These are phyloP conservation scores for Halcyon smyrnensis DNA, from an alignment of 2,797 vertebrate species.

Conservation along the genomic window DNA sequence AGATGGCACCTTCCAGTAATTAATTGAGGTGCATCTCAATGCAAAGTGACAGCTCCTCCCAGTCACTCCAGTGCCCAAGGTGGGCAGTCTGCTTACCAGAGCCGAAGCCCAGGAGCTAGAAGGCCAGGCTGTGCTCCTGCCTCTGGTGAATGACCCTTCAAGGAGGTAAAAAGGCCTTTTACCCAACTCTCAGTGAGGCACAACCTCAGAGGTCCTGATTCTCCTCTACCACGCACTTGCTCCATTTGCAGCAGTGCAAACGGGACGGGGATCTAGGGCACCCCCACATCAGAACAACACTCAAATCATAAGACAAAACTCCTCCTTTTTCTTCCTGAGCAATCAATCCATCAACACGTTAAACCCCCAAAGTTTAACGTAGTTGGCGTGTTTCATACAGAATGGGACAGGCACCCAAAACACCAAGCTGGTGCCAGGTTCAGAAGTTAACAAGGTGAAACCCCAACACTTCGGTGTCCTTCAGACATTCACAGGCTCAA, in stretches of 20 bases:
- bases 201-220: background rate
- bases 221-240: background rate
- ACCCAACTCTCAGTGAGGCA: background rate
- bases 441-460: constrained; percentile 50
- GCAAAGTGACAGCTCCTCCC: background rate
- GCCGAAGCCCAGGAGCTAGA: background rate
- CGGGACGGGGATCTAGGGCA: background rate
- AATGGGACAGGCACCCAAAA: constrained; percentile 66
- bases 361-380: constrained; percentile 69
- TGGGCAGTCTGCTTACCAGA: background rate
- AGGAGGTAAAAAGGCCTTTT: background rate
- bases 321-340: background rate
- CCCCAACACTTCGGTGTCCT: background rate
- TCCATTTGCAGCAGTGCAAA: background rate
- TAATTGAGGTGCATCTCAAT: background rate
- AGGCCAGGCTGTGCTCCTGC: background rate
- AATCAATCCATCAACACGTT: constrained; percentile 20
- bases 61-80: fast-evolving
- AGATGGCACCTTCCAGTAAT: background rate
- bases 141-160: background rate
- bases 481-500: background rate
- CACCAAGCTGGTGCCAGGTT: constrained; percentile 30
- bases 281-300: fast-evolving
- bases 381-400: constrained; percentile 67
- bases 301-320: background rate